Conservation (phyloP, 1,140 invertebrate genomes). For the Orchestia grillus region DNA sequence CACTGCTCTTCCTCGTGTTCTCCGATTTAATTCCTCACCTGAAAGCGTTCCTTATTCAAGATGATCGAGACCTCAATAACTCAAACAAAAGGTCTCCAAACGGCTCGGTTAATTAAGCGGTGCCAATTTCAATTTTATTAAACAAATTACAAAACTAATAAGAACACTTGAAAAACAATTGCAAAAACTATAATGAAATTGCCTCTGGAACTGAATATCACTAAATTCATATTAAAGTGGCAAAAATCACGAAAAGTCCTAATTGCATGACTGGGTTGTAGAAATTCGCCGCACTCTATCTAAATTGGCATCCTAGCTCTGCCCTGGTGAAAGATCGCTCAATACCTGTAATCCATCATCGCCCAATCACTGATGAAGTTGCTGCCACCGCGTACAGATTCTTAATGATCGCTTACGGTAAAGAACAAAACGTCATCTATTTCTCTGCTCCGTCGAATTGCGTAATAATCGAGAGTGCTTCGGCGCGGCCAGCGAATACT, state of each 20-base stretch:
- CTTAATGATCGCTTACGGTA: slow-evolving; percentile 42
- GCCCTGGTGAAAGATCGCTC: not conserved
- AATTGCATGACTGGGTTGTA: not conserved
- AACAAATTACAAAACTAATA: not conserved
- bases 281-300: not conserved
- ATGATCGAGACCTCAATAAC: not conserved
- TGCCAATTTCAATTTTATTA: not conserved
- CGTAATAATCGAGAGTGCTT: slow-evolving; percentile 22
- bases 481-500: not conserved
- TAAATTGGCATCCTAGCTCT: not conserved
- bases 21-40: not conserved
- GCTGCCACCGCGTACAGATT: slow-evolving; percentile 16
- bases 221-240: not conserved
- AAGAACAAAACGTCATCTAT: slow-evolving; percentile 52
- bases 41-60: not conserved
- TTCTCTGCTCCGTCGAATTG: slow-evolving; percentile 12
- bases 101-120: not conserved
- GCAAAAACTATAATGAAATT: not conserved
- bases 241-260: not conserved
- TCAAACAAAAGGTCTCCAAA: not conserved
- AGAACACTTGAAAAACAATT: not conserved
- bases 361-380: slow-evolving; percentile 36
- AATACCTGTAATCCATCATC: not conserved
- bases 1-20: not conserved
- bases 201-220: not conserved